These are phyloP conservation scores for Hippolais icterina DNA, from an alignment of 2,113 vertebrate genomes.

Conservation along the genomic window DNA sequence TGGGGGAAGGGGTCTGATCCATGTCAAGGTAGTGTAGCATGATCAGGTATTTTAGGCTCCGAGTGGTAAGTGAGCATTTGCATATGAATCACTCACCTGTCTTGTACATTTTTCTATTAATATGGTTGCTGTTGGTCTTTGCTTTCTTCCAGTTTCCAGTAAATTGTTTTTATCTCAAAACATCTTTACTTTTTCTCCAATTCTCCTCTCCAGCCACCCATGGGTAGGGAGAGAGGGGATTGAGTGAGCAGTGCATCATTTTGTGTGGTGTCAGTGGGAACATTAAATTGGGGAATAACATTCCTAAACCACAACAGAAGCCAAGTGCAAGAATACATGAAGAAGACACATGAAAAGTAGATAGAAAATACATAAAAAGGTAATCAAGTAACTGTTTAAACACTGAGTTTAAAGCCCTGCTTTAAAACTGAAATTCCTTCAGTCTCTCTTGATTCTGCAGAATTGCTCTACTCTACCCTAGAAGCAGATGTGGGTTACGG, in stretches of 20 bases:
- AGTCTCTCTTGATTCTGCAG: not conserved
- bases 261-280: not conserved
- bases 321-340: not conserved
- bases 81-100: rapidly evolving
- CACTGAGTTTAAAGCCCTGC: not conserved
- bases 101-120: not conserved
- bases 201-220: not conserved
- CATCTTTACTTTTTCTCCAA: rapidly evolving
- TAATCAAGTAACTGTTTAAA: not conserved
- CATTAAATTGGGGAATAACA: not conserved
- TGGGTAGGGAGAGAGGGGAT: not conserved
- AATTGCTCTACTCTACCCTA: not conserved
- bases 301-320: not conserved
- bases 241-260: not conserved
- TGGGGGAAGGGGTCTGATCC: not conserved
- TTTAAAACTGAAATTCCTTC: not conserved
- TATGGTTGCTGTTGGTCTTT: not conserved
- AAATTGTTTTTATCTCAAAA: not conserved
- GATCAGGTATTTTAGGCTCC: rapidly evolving
- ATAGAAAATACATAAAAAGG: not conserved
- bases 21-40: not conserved
- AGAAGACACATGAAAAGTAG: not conserved
- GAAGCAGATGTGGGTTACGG: not conserved
- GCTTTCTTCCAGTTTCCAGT: not conserved
- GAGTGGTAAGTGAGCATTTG: not conserved